phyloP scores from a whole-genome alignment of 2,888 invertebrate species.

The Patella ulyssiponensis region DNA sequence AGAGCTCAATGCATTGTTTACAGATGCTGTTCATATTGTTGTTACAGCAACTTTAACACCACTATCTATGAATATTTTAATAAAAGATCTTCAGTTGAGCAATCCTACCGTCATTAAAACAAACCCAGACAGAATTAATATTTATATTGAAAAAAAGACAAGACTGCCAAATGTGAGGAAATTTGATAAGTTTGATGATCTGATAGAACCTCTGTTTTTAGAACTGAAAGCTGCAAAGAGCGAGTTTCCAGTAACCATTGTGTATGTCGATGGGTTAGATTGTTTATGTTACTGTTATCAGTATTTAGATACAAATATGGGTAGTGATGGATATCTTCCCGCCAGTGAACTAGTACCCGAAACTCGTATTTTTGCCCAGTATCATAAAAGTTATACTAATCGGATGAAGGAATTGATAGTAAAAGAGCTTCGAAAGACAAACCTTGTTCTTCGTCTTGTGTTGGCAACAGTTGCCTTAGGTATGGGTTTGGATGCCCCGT shows the following conservation, averaged over 20 bases:
- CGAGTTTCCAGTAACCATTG: conserved; percentile 20
- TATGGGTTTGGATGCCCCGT: too few relatives aligned
- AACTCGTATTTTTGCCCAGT: conserved; percentile 22
- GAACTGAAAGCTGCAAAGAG: conserved; percentile 6
- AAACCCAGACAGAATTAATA: conserved; percentile 15
- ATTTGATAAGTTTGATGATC: conserved; percentile 20
- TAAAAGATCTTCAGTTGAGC: neutral
- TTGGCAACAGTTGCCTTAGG: too few relatives aligned
- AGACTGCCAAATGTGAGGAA: conserved; percentile 18
- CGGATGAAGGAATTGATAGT: conserved; percentile 14
- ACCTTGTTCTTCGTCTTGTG: neutral
- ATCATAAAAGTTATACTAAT: conserved; percentile 17
- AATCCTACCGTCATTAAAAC: neutral
- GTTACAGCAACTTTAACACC: conserved; percentile 18
- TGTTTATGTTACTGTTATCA: conserved; percentile 8
- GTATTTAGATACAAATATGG: conserved; percentile 6
- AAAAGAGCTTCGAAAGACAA: conserved; percentile 7
- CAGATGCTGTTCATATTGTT: conserved; percentile 14
- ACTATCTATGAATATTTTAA: neutral
- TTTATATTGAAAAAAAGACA: conserved; percentile 11
- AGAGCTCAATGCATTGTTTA: conserved; percentile 4
- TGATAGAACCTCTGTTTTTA: neutral
- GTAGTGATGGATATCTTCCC: neutral
- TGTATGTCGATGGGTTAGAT: conserved; percentile 13
- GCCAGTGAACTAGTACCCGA: neutral